phyloP scores from a whole-genome alignment of 64 coral and sea anemone genomes.

The Stylophora pistillata region DNA sequence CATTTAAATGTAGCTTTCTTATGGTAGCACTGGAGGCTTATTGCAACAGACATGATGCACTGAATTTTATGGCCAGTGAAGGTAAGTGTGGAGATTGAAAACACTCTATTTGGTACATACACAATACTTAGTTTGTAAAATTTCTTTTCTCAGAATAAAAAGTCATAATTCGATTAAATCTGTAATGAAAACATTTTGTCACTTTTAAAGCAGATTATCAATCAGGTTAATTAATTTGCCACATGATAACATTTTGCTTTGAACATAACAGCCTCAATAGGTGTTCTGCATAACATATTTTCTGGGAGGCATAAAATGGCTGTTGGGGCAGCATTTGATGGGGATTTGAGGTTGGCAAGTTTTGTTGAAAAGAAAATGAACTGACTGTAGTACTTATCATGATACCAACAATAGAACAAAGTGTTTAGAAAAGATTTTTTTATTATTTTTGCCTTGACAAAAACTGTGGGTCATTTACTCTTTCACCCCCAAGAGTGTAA shows the following conservation, averaged over 20 bases:
- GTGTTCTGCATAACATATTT: conserved; percentile 80
- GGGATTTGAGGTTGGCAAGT: conserved; percentile 64
- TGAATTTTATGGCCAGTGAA: conserved; percentile 89
- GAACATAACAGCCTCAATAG: conserved; percentile 70
- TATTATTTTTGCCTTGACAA: no score
- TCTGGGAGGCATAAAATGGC: conserved; percentile 76
- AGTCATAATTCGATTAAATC: no score
- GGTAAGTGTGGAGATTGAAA: conserved; percentile 14
- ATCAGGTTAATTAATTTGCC: background rate
- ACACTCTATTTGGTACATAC: background rate
- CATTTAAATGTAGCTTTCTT: conserved; percentile 49
- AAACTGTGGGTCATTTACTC: no score
- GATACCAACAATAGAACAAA: no score
- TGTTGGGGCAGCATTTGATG: conserved; percentile 56
- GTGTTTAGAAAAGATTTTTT: no score
- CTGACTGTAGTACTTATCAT: no score
- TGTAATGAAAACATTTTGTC: background rate
- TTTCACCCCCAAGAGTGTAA: no score
- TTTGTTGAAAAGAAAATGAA: background rate
- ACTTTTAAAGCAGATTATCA: background rate
- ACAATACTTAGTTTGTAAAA: no score
- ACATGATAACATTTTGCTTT: background rate
- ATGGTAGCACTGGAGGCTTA: conserved; percentile 58
- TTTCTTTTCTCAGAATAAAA: no score
- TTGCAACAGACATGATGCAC: conserved; percentile 79